A percentile compares a stretch with the other conserved stretches of the same genome.
Conservation (phyloP, 2,888 invertebrate genomes). For the Acleris emargana region DNA sequence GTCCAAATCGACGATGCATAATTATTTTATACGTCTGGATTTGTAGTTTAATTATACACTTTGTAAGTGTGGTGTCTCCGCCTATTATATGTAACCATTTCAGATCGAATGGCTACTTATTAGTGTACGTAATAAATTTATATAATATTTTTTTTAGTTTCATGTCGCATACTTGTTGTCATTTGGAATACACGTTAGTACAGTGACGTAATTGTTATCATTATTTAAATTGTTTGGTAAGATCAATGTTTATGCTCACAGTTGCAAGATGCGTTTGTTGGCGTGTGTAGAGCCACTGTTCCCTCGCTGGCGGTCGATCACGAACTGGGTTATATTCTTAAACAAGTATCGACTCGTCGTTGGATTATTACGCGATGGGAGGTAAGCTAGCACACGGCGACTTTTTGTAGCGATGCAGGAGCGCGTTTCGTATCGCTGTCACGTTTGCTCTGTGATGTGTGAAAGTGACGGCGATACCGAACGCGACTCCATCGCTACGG, state of each 20-base stretch:
- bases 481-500: too few relatives aligned
- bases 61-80: constrained; percentile 82
- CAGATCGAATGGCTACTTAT: constrained; percentile 78
- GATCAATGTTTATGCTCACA: constrained; percentile 46
- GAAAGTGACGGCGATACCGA: too few relatives aligned
- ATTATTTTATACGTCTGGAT: constrained; percentile 79
- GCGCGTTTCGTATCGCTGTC: too few relatives aligned
- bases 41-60: constrained; percentile 82
- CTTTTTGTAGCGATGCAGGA: too few relatives aligned
- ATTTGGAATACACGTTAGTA: constrained; percentile 53
- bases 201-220: constrained; percentile 45
- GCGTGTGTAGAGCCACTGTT: constrained; percentile 37
- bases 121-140: constrained; percentile 78
- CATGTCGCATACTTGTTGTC: constrained; percentile 59
- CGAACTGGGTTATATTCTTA: too few relatives aligned
- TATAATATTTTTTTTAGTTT: constrained; percentile 67
- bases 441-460: too few relatives aligned
- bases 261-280: constrained; percentile 44
- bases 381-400: too few relatives aligned
- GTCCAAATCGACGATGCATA: constrained; percentile 77
- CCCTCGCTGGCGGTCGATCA: constrained; percentile 43
- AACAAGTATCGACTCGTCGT: too few relatives aligned
- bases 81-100: constrained; percentile 82
- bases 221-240: constrained; percentile 35
- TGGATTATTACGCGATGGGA: too few relatives aligned